These are phyloP conservation scores for Orchesella flavescens DNA, from an alignment of 2,888 invertebrate genomes.

Conservation along the genomic window DNA sequence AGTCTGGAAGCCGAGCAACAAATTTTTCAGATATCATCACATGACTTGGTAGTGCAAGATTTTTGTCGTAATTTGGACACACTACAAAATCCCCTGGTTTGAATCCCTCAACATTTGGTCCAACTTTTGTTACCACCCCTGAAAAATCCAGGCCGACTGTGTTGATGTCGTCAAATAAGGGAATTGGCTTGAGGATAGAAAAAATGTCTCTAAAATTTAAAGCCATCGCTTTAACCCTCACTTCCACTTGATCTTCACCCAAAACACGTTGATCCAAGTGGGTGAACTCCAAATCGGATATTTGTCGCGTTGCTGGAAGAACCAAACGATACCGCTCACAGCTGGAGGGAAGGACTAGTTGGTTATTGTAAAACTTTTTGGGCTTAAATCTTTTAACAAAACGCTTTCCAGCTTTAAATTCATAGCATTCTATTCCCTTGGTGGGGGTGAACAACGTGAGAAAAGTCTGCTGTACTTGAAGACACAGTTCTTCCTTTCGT, in stretches of 20 bases:
- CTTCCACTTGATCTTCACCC: conserved; percentile 36
- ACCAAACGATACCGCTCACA: conserved; percentile 35
- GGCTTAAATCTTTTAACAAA: not conserved
- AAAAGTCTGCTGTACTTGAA: conserved; percentile 1
- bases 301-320: conserved; percentile 12
- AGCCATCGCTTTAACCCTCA: not conserved
- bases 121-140: conserved; percentile 37
- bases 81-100: conserved; percentile 37
- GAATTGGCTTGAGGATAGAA: conserved; percentile 36
- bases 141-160: conserved; percentile 40
- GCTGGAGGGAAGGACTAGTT: conserved; percentile 16
- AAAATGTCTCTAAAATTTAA: conserved; percentile 57
- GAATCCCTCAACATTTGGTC: not conserved
- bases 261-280: not conserved
- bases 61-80: not conserved
- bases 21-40: not conserved
- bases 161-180: conserved; percentile 23
- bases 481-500: not conserved
- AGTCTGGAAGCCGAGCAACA: not conserved
- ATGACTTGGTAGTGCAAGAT: conserved; percentile 2
- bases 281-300: conserved; percentile 45
- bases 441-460: not conserved
- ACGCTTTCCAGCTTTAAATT: conserved; percentile 4
- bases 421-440: not conserved
- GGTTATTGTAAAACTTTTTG: not conserved